Conservation (phyloP, 2,113 vertebrate species). For the Ornithorhynchus anatinus region DNA sequence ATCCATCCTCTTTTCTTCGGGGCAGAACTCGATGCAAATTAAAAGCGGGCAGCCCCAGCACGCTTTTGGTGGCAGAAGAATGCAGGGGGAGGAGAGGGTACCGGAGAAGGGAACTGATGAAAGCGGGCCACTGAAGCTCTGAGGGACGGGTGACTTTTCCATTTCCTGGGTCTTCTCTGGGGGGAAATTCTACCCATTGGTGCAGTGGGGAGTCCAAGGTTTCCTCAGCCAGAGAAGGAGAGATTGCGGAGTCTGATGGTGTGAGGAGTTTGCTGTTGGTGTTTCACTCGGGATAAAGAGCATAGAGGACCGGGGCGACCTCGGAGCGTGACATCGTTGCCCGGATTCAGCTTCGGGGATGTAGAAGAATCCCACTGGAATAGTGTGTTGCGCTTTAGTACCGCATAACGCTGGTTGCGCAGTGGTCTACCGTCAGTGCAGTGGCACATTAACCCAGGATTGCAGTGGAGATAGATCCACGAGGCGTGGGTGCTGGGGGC, state of each 20-base stretch:
- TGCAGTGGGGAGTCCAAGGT: not conserved
- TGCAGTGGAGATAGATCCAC: too few relatives aligned
- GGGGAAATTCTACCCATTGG: too few relatives aligned
- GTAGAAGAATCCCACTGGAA: conserved; percentile 16
- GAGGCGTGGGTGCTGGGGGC: conserved; percentile 19
- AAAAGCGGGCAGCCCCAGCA: too few relatives aligned
- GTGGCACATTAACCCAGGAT: conserved; percentile 8
- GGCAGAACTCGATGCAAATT: too few relatives aligned
- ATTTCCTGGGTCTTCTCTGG: too few relatives aligned
- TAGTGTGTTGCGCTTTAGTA: conserved; percentile 21
- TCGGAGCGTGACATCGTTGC: not conserved
- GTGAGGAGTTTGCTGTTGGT: not conserved
- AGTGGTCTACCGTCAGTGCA: conserved; percentile 29
- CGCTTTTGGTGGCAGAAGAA: too few relatives aligned
- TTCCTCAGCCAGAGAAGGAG: not conserved
- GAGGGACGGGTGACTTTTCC: too few relatives aligned
- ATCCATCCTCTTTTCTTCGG: too few relatives aligned
- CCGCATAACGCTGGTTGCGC: conserved; percentile 15
- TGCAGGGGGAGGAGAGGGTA: too few relatives aligned
- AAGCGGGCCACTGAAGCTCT: too few relatives aligned
- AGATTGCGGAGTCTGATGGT: too few relatives aligned
- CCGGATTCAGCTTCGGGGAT: not conserved
- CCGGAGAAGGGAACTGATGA: too few relatives aligned
- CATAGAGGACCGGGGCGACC: not conserved
- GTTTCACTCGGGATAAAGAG: not conserved